Evolutionary conservation across 1,140 invertebrate genomes (phyloP), one percentile per base, ranked within the genome.

Genomic region (Drosophila nannoptera): DNA sequence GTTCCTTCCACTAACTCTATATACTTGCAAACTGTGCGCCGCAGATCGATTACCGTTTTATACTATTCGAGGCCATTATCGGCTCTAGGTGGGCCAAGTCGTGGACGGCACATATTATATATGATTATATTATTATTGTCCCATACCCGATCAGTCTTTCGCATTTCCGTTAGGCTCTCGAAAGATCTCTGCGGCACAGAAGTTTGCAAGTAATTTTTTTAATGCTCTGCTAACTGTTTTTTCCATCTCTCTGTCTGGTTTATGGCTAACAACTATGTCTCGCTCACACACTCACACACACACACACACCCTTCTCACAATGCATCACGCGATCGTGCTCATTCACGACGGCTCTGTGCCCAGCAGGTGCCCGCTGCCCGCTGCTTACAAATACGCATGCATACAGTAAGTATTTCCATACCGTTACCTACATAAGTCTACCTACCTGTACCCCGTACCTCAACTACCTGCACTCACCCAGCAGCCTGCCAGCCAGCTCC

Each of bases 331-430:
- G 61, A 83, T 69, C 75, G 48, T 88, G 89, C 90, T 64, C 76
- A 73, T 83, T 80, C 77, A 75, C 72, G 81, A 81, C 40, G 78
- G 78, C 69, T 54, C 53, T 42, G 54, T 36, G 54, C 33, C 64
- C 1, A 29, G 33, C 74, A 93, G 93, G 91, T 92, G 91, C 86
- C 89, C 90, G 73, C 90, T 92, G 82, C 90, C 90, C 89, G 92
- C 92, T 77, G 91, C 90, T 91, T 93, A 92, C 90, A 92, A 91
- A 89, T 91, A 92, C 87, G 91, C 91, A 86, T 94, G 93, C 88
- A 90, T 92, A 91, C 93, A 94, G 93, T 93, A 91, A 93, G 93
- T 93, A 89, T 90, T 77, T 14, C 67, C 32, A 8, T 4, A 31
- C 6, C 29, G 12, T 22, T 48, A 4, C n/a, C 53, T 42, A 22